phyloP scores from a whole-genome alignment of 2,113 vertebrate genomes.

The Zosterops pallidus region DNA sequence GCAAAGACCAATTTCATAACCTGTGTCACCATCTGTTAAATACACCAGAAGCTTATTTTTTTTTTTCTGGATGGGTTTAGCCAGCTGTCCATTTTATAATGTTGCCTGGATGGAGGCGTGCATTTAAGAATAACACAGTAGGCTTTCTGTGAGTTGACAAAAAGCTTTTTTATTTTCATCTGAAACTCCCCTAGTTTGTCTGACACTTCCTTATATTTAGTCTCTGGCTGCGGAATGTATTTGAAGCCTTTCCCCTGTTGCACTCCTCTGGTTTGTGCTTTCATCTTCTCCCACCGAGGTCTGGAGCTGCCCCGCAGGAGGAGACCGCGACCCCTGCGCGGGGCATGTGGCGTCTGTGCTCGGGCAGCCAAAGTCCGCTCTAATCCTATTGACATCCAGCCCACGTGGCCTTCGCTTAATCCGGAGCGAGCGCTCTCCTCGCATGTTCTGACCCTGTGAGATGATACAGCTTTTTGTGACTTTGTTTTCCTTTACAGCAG shows the following conservation, averaged over 20 bases:
- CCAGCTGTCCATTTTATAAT: constrained; percentile 57
- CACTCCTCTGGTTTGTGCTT: background rate
- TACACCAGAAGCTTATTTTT: constrained; percentile 32
- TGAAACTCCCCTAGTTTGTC: constrained; percentile 17
- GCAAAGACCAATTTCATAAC: constrained; percentile 51
- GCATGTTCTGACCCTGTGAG: background rate
- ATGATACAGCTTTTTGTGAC: background rate
- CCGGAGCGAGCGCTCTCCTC: background rate
- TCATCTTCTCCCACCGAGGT: background rate
- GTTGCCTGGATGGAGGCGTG: constrained; percentile 33
- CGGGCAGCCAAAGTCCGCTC: background rate
- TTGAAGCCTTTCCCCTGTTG: constrained; percentile 13
- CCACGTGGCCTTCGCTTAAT: constrained; percentile 33
- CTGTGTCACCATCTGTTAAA: constrained; percentile 56
- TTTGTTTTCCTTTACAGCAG: background rate
- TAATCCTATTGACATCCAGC: constrained; percentile 57
- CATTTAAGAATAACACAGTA: constrained; percentile 37
- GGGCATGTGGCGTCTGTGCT: background rate
- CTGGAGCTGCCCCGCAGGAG: background rate
- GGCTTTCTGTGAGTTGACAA: constrained; percentile 51
- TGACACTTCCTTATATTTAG: constrained; percentile 51
- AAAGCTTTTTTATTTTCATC: constrained; percentile 43
- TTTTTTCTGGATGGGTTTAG: constrained; percentile 42
- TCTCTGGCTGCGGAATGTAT: constrained; percentile 10
- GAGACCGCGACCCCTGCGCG: background rate